Evolutionary conservation across 2,797 vertebrate genomes (phyloP).

Genomic region (Synanceia verrucosa): DNA sequence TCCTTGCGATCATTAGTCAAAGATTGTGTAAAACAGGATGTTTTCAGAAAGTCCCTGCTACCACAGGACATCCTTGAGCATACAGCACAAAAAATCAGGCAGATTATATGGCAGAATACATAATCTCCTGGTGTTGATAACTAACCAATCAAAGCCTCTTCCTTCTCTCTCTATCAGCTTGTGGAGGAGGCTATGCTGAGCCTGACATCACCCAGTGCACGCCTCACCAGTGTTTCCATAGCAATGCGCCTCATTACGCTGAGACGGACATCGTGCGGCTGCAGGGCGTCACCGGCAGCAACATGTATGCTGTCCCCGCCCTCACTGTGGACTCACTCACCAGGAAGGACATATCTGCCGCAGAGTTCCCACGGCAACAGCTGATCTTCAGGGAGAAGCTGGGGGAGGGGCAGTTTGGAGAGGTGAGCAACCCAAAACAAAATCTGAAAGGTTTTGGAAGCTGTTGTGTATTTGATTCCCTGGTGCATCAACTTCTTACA

Average conservation of each 20-base stretch:
- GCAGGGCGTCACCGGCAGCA: conserved; percentile 92
- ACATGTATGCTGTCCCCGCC: conserved; percentile 91
- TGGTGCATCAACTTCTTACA: too few relatives aligned
- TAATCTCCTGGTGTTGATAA: neutral
- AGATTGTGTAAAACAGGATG: neutral
- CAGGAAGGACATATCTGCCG: conserved; percentile 89
- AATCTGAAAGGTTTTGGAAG: too few relatives aligned
- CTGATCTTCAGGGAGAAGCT: conserved; percentile 93
- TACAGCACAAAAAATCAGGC: neutral
- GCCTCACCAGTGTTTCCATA: conserved; percentile 90
- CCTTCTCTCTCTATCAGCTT: conserved; percentile 63
- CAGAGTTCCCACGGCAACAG: conserved; percentile 88
- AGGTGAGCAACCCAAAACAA: too few relatives aligned
- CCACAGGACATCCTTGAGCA: neutral
- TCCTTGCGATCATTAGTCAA: too few relatives aligned
- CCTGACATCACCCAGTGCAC: conserved; percentile 91
- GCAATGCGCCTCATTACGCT: conserved; percentile 88
- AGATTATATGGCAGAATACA: neutral
- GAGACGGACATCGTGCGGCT: conserved; percentile 90
- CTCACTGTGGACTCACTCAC: conserved; percentile 91
- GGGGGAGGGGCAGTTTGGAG: conserved; percentile 92
- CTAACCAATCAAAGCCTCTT: neutral
- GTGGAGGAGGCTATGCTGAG: conserved; percentile 89
- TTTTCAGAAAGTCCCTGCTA: neutral
- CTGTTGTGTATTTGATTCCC: neutral